These are phyloP conservation scores for Nasonovia ribisnigri DNA, from an alignment of 2,888 invertebrate species.

Conservation along the genomic window DNA sequence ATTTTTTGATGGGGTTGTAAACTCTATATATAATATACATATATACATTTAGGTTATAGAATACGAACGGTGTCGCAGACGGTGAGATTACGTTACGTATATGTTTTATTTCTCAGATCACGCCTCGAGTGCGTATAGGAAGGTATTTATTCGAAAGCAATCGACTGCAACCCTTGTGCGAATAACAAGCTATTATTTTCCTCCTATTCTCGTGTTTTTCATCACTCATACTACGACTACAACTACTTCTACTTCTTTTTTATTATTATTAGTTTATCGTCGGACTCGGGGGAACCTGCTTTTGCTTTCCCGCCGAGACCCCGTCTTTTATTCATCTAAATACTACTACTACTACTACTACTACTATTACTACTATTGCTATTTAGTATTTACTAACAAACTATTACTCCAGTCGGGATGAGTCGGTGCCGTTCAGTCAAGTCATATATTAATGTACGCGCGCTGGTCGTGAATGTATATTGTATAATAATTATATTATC, in stretches of 20 bases:
- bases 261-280: too few relatives aligned
- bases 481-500: constrained; percentile 42
- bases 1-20: background rate
- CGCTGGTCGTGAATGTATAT: background rate
- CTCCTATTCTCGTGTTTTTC: background rate
- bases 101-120: background rate
- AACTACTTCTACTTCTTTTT: background rate
- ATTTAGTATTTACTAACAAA: background rate
- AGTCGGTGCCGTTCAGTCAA: background rate
- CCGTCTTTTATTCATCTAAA: too few relatives aligned
- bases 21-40: background rate
- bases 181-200: background rate
- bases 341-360: too few relatives aligned
- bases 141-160: background rate
- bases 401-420: background rate
- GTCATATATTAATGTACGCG: background rate
- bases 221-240: background rate
- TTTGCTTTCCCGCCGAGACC: too few relatives aligned
- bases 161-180: background rate
- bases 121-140: background rate
- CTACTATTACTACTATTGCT: too few relatives aligned
- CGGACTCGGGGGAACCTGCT: too few relatives aligned
- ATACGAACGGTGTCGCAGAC: background rate
- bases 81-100: background rate
- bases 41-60: background rate